Base-by-base conservation (phyloP, 2,113 vertebrate species). In the Perca flavescens region DNA sequence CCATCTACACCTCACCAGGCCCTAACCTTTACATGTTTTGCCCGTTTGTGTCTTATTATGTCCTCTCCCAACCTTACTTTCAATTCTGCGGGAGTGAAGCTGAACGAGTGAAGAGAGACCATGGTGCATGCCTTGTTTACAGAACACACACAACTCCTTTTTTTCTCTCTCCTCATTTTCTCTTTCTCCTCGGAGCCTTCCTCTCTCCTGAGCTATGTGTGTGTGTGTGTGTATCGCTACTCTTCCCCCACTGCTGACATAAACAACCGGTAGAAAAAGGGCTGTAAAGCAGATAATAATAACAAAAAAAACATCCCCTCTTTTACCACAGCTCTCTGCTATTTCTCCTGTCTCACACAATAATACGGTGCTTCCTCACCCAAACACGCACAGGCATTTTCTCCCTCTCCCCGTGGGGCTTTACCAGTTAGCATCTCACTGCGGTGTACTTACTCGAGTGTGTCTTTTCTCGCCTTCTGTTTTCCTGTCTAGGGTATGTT, bases 21-120 rank as follows among this genome's bases (percentile, higher is more conserved):
- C 85, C 28, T 86, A 84, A 90, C 90, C 89, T 89, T 86, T 86
- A 73, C 54, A 60, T 13, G 64, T 71, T 36, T 60, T 67, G 28
- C 69, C 84, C 52, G 6, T 62, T 78, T 79, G 54, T 77, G 46
- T 77, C 68, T 88, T 28, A 28, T 34, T 6, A 22, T 34, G 57
- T 74, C 34, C 62, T 68, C 43, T 31, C 58, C 2, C 28, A 28
- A 3, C 25, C 43, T 52, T 54, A 46, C 56, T 72, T 67, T 73
- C 57, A 68, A 40, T 53, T 21, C 79, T 66, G 63, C 76, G 49
- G 80, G 82, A 77, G 67, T 63, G 58, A 73, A 78, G 2, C 36
- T 57, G 2, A 52, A 36, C 49, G 52, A 47, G 79, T 36, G 12
- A 65, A 63, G 78, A 53, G 46, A 58, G 36, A 25, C 17, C 25